A percentile compares a stretch with the other conserved stretches of the same genome.
These are phyloP conservation scores for Pachyrhynchus sulphureomaculatus DNA, from an alignment of 1,140 invertebrate genomes.

Conservation along the genomic window DNA sequence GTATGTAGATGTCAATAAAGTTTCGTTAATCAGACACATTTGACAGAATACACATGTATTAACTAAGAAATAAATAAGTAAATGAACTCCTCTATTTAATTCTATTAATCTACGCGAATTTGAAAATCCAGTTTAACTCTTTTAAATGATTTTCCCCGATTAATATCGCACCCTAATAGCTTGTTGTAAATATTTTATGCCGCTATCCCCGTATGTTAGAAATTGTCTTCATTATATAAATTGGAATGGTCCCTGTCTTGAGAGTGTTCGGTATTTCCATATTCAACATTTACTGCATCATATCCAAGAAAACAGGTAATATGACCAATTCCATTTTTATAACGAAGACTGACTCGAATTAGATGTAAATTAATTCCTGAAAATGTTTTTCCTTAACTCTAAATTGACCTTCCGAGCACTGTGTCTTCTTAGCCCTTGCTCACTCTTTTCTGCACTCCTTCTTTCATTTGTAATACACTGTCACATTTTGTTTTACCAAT, in stretches of 20 bases:
- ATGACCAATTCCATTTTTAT: neutral
- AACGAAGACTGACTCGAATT: neutral
- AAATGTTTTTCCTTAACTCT: neutral
- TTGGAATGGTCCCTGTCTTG: neutral
- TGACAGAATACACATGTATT: no score
- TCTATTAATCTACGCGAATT: no score
- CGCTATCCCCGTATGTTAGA: constrained; percentile 16
- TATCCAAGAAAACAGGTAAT: neutral
- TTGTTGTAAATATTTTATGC: constrained; percentile 13
- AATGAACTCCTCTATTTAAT: no score
- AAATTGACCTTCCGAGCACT: neutral
- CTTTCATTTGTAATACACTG: neutral
- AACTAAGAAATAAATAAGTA: no score
- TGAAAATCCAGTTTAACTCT: neutral
- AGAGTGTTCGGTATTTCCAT: neutral
- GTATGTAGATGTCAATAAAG: no score
- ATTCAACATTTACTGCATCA: neutral
- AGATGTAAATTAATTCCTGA: neutral
- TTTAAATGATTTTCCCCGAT: neutral
- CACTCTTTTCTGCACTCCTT: neutral
- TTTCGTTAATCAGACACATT: no score
- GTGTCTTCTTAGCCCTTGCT: constrained; percentile 7
- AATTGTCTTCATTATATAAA: constrained; percentile 10
- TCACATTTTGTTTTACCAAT: constrained; percentile 7
- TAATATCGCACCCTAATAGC: constrained; percentile 8